Evolutionary conservation across 2,888 invertebrate genomes (phyloP), one percentile per base, ranked within the genome.

Genomic region (Platypus cylindrus): DNA sequence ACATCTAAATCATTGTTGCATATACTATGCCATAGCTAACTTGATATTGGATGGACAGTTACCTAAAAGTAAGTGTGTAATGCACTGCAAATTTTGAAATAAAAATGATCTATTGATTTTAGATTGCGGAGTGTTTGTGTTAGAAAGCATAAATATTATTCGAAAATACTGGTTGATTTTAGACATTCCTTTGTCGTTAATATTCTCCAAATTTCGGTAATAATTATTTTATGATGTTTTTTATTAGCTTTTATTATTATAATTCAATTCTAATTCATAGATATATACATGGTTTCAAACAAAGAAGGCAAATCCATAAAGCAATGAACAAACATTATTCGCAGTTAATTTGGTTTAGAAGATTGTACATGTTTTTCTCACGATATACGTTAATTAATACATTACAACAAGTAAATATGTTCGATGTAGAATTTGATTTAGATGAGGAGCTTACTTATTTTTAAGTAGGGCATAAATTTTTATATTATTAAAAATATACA

Each of bases 271-370:
- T n/a, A n/a, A n/a, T n/a, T n/a, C n/a, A n/a, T 54, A 79, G 78
- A 64, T 79, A 74, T 57, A 73, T 79, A 56, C 65, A 75, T 20
- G 70, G 70, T 36, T 71, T 72, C 67, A 64, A 67, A 3, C 73
- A 76, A 45, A 70, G 73, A 33, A 55, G 65, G 3, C 59, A 66
- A 15, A 62, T 80, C 16, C 68, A 81, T 57, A 64, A 68, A 45
- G 91, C 93, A 3, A 93, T 95, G 91, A 68, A 69, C 45, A 71
- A 74, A 35, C 93, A 97, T 59, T 64, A 69, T 46, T 87, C 90
- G n/a, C 97, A 98, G 61, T 76, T 89, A 65, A 75, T 87, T 23
- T 98, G 97, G 97, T 97, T 87, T 63, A 73, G 97, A 36, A 73
- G 76, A 55, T 66, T 97, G 3, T 97, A 93, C 56, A 76, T 95